Evolutionary conservation across 1,140 invertebrate genomes (phyloP), one percentile per base, ranked within the genome.

Genomic region (Brachionus manjavacas): DNA sequence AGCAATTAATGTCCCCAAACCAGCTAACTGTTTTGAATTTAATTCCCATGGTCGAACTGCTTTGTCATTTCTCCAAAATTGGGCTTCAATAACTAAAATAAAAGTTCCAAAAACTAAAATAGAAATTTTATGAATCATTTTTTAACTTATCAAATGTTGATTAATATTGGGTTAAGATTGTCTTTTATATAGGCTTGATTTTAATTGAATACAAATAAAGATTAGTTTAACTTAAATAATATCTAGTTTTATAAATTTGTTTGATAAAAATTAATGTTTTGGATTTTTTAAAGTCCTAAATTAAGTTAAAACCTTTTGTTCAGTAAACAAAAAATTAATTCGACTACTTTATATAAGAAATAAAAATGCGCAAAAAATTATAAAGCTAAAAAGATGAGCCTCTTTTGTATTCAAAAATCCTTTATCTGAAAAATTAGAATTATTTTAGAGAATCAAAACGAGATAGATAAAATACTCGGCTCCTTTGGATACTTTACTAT

Each of bases 11-110:
- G 68, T 72, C 9, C 68, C 68, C 3, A 72, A 41, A 72, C 68
- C 68, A 20, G 31, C 39, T 16, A 72, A 6, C 16, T 72, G 68
- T 20, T 41, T 20, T 2, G 31, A 41, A 39, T 35, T 72, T 41
- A 72, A 72, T 72, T 72, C 68, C 68, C 68, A 72, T 39, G 28
- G 68, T 41, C 68, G 11, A 12, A 72, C 35, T 72, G 43, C 43
- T 72, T 72, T 72, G 7, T 72, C 68, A 72, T 72, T 72, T 23
- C 16, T 72, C 68, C 68, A 72, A n/a, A 9, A 41, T 41, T 72
- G 31, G 4, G 52, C 52, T 20, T 55, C 52, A 55, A 55, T 55
- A n/a, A 55, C 3, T 20, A 55, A 20, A 20, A 55, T 16, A 55
- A 20, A 55, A 4, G 16, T 9, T 55, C n/a, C n/a, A 16, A 55